Percentiles rank a stretch among this genome's conserved stretches.
phyloP scores from a whole-genome alignment of 1,140 invertebrate species.

The Anoplolepis gracilipes region DNA sequence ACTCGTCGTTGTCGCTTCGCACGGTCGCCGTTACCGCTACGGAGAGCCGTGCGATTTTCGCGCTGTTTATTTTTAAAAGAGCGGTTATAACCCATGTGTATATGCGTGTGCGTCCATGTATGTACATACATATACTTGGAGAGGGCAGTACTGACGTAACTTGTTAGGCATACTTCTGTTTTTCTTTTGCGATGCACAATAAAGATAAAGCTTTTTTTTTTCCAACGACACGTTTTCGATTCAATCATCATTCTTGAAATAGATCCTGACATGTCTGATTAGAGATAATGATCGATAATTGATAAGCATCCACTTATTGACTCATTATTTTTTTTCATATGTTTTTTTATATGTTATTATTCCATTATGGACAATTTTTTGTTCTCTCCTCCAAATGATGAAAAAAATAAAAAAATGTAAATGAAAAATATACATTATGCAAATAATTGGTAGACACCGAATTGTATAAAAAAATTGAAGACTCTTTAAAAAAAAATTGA shows the following conservation, averaged over 20 bases:
- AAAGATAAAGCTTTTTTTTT: neutral
- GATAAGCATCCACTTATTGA: neutral
- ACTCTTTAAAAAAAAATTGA: no score
- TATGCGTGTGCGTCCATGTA: neutral
- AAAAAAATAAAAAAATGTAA: neutral
- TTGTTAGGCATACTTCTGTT: neutral
- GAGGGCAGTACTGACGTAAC: neutral
- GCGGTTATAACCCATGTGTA: neutral
- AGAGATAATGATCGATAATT: neutral
- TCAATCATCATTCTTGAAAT: neutral
- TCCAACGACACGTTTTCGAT: neutral
- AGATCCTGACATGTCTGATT: neutral
- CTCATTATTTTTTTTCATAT: neutral
- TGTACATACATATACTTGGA: neutral
- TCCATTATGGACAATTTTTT: neutral
- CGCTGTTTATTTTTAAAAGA: conserved; percentile 45
- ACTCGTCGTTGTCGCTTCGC: neutral
- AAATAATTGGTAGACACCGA: no score
- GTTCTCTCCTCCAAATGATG: neutral
- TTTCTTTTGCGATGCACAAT: neutral
- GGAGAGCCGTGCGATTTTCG: neutral
- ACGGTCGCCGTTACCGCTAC: neutral
- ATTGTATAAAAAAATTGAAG: no score
- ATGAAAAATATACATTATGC: neutral
- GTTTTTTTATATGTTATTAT: neutral